A percentile compares a stretch with the other conserved stretches of the same genome.
These are phyloP conservation scores for Glossophaga mutica DNA, from an alignment of 2,797 vertebrate species.

Conservation along the genomic window DNA sequence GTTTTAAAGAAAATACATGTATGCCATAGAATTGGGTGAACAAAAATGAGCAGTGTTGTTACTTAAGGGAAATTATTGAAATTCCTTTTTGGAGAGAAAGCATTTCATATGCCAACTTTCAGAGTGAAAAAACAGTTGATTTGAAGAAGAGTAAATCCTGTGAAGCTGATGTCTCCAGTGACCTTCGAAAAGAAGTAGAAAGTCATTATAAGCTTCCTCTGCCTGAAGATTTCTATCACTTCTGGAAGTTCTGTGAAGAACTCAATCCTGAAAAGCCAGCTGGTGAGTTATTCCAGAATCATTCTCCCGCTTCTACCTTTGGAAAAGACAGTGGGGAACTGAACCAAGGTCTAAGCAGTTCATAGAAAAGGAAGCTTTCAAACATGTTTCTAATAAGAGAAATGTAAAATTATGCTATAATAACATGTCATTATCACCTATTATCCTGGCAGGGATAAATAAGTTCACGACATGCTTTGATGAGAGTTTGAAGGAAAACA, in stretches of 20 bases:
- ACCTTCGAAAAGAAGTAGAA: constrained; percentile 86
- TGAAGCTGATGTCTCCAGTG: constrained; percentile 73
- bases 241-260: constrained; percentile 94
- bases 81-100: not conserved
- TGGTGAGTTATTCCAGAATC: constrained; percentile 80
- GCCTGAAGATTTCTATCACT: constrained; percentile 94
- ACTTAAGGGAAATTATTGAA: not conserved
- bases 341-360: not conserved
- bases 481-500: not conserved
- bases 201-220: constrained; percentile 88
- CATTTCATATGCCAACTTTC: constrained; percentile 53
- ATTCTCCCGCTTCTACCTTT: not conserved
- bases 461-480: not conserved
- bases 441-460: not conserved
- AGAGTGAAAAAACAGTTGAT: constrained; percentile 78
- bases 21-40: not conserved
- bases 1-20: not conserved
- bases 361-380: not conserved
- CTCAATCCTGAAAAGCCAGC: constrained; percentile 87
- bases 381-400: not conserved
- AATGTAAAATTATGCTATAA: not conserved
- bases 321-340: not conserved
- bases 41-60: not conserved
- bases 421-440: not conserved
- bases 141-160: constrained; percentile 84